Evolutionary conservation across 2,888 invertebrate genomes (phyloP).

Genomic region (Eupsilia transversa): DNA sequence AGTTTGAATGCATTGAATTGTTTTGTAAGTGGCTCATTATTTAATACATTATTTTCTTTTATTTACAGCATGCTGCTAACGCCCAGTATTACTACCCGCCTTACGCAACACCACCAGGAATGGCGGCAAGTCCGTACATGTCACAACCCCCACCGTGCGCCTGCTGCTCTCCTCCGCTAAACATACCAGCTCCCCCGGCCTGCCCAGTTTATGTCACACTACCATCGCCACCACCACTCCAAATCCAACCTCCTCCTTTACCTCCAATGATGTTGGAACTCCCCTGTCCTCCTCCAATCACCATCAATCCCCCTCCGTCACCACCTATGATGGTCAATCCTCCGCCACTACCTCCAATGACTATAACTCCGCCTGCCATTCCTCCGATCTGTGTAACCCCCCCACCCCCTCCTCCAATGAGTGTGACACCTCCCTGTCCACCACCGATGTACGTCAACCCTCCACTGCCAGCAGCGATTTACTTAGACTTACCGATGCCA

Average conservation of each 20-base stretch:
- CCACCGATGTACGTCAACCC: constrained; percentile 81
- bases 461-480: constrained; percentile 77
- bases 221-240: constrained; percentile 79
- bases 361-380: constrained; percentile 75
- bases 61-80: constrained; percentile 76
- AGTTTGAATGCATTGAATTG: background rate
- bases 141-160: constrained; percentile 64
- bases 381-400: constrained; percentile 82
- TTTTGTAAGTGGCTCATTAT: constrained; percentile 4
- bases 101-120: constrained; percentile 44
- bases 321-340: constrained; percentile 77
- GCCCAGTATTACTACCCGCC: constrained; percentile 80
- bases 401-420: constrained; percentile 80
- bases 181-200: constrained; percentile 72
- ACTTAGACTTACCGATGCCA: constrained; percentile 77
- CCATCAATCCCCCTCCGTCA: constrained; percentile 74
- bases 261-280: constrained; percentile 79
- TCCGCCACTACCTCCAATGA: constrained; percentile 78
- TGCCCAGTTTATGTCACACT: constrained; percentile 81
- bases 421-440: constrained; percentile 77
- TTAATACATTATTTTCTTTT: constrained; percentile 20
- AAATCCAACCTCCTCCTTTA: constrained; percentile 75
- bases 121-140: constrained; percentile 54
- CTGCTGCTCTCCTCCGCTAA: constrained; percentile 69
- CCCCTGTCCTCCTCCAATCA: constrained; percentile 80